Base-by-base conservation (phyloP, 1,140 invertebrate species). In the Magallana angulata region DNA sequence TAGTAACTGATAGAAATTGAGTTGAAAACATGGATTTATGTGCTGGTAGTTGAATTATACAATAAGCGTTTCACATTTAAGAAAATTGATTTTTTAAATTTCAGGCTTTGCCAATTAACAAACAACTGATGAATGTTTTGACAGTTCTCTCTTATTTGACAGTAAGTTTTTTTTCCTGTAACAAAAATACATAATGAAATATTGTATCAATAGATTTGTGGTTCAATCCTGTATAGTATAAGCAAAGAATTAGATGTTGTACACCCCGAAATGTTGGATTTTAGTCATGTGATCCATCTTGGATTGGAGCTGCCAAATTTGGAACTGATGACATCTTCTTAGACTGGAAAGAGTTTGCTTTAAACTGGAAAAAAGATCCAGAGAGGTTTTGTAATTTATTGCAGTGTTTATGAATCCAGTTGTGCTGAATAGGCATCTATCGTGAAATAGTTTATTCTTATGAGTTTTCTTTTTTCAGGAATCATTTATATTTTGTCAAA, bases 261-360 rank as follows among this genome's bases (percentile, higher is more conserved):
- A 48, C 36, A 2, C 36, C 36, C 36, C 5, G 36, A 48, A 4
- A 48, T 48, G 57, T 30, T 18, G 71, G 24, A 68, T 62, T 83
- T n/a, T 62, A 92, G 91, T 81, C 82, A 14, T 62, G 59, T 4
- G 24, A 90, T 68, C 89, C 88, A 1, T 62, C 59, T 1, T 68
- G 90, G 7, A 68, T 91, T 48, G 90, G 91, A 48, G 85, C 82
- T 64, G 90, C 90, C 11, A 88, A 90, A 58, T 89, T 92, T 89
- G 92, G 92, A n/a, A 71, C 88, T 16, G 90, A 92, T 88, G 91
- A 93, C 56, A 89, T 92, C 18, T 91, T 92, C 85, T 59, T 30
- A n/a, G 30, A 60, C 24, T 92, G 89, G 86, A 87, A 82, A 58
- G 7, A 80, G 1, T 92, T 89, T 86, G 76, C 84, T 11, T 24